Evolutionary conservation across 2,797 vertebrate species (phyloP).

Genomic region (Sardinella longiceps): DNA sequence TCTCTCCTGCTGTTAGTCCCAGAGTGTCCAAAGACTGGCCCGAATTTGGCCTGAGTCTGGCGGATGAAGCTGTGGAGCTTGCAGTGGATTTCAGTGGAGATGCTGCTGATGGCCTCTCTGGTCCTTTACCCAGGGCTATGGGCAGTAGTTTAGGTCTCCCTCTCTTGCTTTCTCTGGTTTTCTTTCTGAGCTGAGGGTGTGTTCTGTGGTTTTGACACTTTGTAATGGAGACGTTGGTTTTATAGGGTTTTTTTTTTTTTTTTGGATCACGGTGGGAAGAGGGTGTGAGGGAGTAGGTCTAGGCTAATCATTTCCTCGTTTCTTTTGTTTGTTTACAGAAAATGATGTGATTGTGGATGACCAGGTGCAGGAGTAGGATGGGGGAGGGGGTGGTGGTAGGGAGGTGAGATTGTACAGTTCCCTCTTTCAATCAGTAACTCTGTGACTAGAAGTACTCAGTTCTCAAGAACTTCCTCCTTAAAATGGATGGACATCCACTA

Average conservation of each 20-base stretch:
- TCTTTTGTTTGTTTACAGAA: background rate
- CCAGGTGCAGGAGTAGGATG: background rate
- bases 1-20: background rate
- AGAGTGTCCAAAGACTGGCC: too few relatives aligned
- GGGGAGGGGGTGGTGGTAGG: too few relatives aligned
- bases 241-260: slow-evolving; percentile 11
- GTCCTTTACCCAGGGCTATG: background rate
- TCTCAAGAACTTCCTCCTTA: background rate
- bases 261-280: background rate
- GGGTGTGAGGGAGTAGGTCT: background rate
- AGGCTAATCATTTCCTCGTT: background rate
- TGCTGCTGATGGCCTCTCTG: background rate
- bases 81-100: background rate
- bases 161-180: background rate
- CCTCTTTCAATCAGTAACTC: background rate
- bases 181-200: background rate
- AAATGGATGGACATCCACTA: too few relatives aligned
- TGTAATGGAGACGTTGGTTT: background rate
- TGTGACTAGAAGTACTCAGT: background rate
- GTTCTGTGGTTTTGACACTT: background rate
- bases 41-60: background rate
- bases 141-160: background rate
- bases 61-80: background rate
- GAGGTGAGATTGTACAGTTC: background rate
- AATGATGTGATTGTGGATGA: background rate